Evolutionary conservation across 2,888 invertebrate genomes (phyloP).

Genomic region (Amiota minor): DNA sequence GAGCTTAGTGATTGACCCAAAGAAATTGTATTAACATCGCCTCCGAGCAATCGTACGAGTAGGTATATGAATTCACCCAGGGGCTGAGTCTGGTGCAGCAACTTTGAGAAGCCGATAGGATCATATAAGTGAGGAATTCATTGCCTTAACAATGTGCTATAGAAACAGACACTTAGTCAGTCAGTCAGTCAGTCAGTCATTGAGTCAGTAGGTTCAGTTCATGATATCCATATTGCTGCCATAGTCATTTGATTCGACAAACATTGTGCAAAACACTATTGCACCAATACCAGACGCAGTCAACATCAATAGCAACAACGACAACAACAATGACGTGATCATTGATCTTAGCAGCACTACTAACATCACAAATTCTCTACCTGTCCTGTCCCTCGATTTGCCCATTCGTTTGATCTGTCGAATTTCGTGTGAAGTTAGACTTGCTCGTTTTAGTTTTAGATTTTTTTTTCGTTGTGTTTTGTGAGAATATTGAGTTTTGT

Average conservation of each 20-base stretch:
- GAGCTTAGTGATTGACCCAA: conserved; percentile 61
- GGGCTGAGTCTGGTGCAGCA: not conserved
- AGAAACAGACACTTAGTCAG: not conserved
- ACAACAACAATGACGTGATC: not conserved
- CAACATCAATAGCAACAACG: conserved; percentile 15
- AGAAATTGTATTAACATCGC: conserved; percentile 60
- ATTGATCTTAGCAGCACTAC: not conserved
- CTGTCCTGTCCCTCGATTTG: conserved; percentile 30
- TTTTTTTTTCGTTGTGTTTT: conserved; percentile 21
- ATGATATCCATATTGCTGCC: conserved; percentile 26
- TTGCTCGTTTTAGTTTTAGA: not conserved
- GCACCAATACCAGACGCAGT: conserved; percentile 45
- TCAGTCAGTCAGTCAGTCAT: conserved; percentile 58
- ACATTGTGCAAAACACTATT: conserved; percentile 35
- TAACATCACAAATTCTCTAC: conserved; percentile 18
- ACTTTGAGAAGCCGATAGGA: no score
- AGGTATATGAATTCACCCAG: not conserved
- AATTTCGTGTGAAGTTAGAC: conserved; percentile 38
- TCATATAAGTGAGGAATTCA: no score
- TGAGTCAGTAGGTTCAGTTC: conserved; percentile 63
- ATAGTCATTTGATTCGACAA: conserved; percentile 15
- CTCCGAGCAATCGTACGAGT: not conserved
- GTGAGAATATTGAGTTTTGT: conserved; percentile 35
- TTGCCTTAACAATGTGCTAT: not conserved
- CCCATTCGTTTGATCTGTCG: conserved; percentile 18